Conservation (phyloP, 2,113 vertebrate species). For the Orthonyx spaldingii region DNA sequence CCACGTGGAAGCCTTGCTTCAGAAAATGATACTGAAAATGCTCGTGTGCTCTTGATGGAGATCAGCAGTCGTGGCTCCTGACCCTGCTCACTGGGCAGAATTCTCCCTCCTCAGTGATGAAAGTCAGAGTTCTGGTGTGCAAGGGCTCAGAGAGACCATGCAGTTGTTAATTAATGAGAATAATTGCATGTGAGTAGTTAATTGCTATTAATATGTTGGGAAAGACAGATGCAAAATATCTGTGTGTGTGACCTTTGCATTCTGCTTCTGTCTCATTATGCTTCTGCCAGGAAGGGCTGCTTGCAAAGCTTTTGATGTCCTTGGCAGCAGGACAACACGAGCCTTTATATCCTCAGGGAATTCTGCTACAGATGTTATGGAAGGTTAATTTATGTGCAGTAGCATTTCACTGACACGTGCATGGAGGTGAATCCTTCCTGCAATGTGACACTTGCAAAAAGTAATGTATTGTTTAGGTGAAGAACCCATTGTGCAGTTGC, state of each 20-base stretch:
- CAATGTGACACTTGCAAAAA: neutral
- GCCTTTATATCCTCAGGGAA: constrained; percentile 11
- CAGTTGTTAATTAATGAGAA: neutral
- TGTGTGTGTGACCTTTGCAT: constrained; percentile 7
- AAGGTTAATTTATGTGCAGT: constrained; percentile 8
- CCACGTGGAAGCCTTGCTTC: neutral
- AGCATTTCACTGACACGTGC: neutral
- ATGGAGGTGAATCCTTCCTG: neutral
- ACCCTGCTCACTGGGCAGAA: neutral
- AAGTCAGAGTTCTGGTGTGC: neutral
- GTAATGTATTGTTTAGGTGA: neutral
- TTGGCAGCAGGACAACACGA: neutral
- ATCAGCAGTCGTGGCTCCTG: neutral
- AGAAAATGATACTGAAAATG: neutral
- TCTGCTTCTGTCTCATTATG: neutral
- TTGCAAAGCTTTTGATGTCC: neutral
- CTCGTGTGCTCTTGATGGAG: neutral
- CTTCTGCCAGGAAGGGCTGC: neutral
- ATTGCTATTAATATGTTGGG: neutral
- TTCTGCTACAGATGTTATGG: neutral
- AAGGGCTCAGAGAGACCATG: neutral
- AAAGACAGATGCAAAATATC: neutral
- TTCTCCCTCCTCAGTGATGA: neutral
- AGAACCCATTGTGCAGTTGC: neutral
- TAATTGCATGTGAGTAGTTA: neutral